Evolutionary conservation across 2,888 invertebrate genomes (phyloP).

Genomic region (Luperina nickerlii): DNA sequence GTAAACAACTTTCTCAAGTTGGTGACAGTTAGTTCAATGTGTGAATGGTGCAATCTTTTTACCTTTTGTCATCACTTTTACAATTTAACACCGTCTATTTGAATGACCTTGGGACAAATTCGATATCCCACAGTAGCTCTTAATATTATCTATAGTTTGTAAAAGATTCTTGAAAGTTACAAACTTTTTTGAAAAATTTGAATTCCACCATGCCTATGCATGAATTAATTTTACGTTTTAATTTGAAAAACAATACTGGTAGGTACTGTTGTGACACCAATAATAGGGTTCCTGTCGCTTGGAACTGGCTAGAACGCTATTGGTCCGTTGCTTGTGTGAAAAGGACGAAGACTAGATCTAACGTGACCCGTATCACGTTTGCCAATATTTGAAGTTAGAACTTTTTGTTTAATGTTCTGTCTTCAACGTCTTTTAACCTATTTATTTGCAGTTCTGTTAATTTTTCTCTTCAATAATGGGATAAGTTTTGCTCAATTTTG

Average conservation of each 20-base stretch:
- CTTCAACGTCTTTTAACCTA: neutral
- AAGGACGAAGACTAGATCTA: conserved; percentile 59
- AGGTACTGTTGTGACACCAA: conserved; percentile 55
- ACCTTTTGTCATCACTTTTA: conserved; percentile 30
- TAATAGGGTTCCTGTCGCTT: conserved; percentile 62
- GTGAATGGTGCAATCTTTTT: conserved; percentile 60
- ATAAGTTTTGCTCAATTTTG: neutral
- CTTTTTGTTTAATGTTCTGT: neutral
- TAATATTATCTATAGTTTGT: conserved; percentile 5
- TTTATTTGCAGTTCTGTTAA: neutral
- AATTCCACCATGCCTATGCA: neutral
- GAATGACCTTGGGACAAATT: conserved; percentile 53
- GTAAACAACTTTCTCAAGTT: conserved; percentile 80
- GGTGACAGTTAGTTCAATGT: conserved; percentile 57
- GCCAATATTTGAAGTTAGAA: conserved; percentile 19
- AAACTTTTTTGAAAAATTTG: neutral
- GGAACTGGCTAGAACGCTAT: conserved; percentile 51
- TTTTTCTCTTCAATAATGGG: neutral
- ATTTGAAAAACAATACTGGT: conserved; percentile 48
- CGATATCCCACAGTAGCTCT: conserved; percentile 1
- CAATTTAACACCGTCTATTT: conserved; percentile 20
- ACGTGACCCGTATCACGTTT: conserved; percentile 42
- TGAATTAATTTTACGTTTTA: conserved; percentile 19
- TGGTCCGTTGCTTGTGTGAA: conserved; percentile 60
- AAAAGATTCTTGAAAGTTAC: neutral